Base-by-base conservation (phyloP, 2,888 invertebrate species). In the Netelia melanura region DNA sequence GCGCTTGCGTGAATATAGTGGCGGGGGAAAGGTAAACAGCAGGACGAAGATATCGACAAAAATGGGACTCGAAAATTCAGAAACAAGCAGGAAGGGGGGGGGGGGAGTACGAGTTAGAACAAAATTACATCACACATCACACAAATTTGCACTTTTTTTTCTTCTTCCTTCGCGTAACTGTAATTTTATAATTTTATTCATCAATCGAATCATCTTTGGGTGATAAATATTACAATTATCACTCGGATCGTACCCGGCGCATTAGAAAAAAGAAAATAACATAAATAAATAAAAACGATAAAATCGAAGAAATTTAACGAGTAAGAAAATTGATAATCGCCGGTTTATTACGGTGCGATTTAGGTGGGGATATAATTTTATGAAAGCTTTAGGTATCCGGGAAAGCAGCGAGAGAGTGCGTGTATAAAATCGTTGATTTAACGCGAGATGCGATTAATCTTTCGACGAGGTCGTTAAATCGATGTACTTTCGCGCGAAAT, bases 401-500 rank as follows among this genome's bases (percentile, higher is more conserved):
- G 38, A 38, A 38, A 38, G 3, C 38, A 5, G 38, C 6, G 38
- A 6, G 38, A 5, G 38, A 38, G 38, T 38, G 38, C 38, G 48
- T 48, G 14, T 11, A 14, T 48, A 48, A 48, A 48, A 48, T 38
- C n/a, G 9, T 70, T 61, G 17, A 62, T 52, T 48, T 52, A 3
- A 10, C n/a, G 68, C 23, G 23, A 14, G 17, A 56, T 6, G 14
- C 3, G 48, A 48, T 48, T 48, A 48, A 48, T 48, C 14, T 48
- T 48, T 14, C 48, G 14, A 48, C 14, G 48, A 48, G 48, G 3
- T 48, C 14, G 14, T 48, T 48, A 48, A 48, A 78, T 43, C 43
- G n/a, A 11, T 58, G 44, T 25, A 77, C 43, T 77, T 67, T 2
- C 8, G 25, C n/a, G 56, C 43, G 43, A 56, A 71, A 64, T 56